Base-by-base conservation (phyloP, 2,797 vertebrate genomes). In the Sebastes trivittatus region DNA sequence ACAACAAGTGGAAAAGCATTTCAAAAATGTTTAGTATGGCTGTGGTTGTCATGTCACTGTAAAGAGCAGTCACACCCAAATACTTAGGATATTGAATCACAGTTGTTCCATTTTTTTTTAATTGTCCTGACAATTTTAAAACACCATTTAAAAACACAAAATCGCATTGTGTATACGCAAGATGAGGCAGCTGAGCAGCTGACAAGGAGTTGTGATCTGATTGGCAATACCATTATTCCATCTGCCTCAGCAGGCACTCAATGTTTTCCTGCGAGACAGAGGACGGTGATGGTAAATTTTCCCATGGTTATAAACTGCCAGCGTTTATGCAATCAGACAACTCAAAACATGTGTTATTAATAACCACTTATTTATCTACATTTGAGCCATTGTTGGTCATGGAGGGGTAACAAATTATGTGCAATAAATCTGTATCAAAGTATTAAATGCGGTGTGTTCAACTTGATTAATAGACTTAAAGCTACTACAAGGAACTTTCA, bases 1-100 rank as follows among this genome's bases (percentile, higher is more conserved):
- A 78, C 32, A 80, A 72, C 46, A 78, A 80, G 20, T 6, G 25
- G 22, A 79, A 29, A 83, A 27, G 29, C 34, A 69, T 72, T 30
- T 81, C 14, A 77, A 22, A 82, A 76, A 46, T 10, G 2, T 46
- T 81, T 8, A 64, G 25, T 2, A 42, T 52, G 3, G 34, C 66
- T 32, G 27, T 7, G 16, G 20, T 25, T 69, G 46, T 23, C 54
- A 70, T 14, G 20, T 16, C 20, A 42, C 42, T 72, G 61, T 64
- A 22, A 77, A 54, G 60, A 75, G 8, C 52, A 42, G 25, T 36
- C 56, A 73, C 78, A 68, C 76, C 72, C 80, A 72, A 42, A 46
- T 52, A 54, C 7, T 36, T 4, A 8, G 8, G 4, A 5, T 64
- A 29, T 2, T 63, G n/a, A n/a, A 72, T 32, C 42, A 66, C 29